Evolutionary conservation across 2,888 invertebrate genomes (phyloP).

Genomic region (Baronia brevicornis): DNA sequence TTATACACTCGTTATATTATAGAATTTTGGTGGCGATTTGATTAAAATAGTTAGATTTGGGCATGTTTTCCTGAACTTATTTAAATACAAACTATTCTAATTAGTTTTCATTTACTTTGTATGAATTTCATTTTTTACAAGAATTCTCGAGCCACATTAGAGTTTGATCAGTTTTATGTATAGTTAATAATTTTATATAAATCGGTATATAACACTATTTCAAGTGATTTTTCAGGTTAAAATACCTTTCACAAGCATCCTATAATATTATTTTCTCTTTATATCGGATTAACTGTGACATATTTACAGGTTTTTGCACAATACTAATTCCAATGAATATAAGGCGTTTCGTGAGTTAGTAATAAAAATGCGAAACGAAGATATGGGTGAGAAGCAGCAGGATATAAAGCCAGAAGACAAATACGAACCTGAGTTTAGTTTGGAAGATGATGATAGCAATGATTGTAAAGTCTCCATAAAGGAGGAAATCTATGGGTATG

Average conservation of each 20-base stretch:
- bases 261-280: slow-evolving; percentile 33
- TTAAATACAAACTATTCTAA: too few relatives aligned
- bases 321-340: slow-evolving; percentile 60
- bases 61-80: too few relatives aligned
- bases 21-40: too few relatives aligned
- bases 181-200: background rate
- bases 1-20: too few relatives aligned
- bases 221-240: slow-evolving; percentile 42
- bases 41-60: too few relatives aligned
- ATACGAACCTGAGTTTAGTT: slow-evolving; percentile 68
- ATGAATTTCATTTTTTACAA: too few relatives aligned
- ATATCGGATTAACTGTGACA: slow-evolving; percentile 25
- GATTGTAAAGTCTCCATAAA: slow-evolving; percentile 46
- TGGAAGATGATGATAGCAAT: slow-evolving; percentile 68
- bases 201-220: slow-evolving; percentile 21
- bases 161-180: too few relatives aligned
- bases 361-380: slow-evolving; percentile 38
- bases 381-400: slow-evolving; percentile 33
- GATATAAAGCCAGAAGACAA: slow-evolving; percentile 66
- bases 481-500: slow-evolving; percentile 54
- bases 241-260: slow-evolving; percentile 36
- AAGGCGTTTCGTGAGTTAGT: slow-evolving; percentile 64
- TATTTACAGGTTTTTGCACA: slow-evolving; percentile 68
- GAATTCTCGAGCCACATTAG: too few relatives aligned
- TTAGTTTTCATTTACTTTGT: too few relatives aligned